These are phyloP conservation scores for Gasteruption jaculator DNA, from an alignment of 2,888 invertebrate species.

Conservation along the genomic window DNA sequence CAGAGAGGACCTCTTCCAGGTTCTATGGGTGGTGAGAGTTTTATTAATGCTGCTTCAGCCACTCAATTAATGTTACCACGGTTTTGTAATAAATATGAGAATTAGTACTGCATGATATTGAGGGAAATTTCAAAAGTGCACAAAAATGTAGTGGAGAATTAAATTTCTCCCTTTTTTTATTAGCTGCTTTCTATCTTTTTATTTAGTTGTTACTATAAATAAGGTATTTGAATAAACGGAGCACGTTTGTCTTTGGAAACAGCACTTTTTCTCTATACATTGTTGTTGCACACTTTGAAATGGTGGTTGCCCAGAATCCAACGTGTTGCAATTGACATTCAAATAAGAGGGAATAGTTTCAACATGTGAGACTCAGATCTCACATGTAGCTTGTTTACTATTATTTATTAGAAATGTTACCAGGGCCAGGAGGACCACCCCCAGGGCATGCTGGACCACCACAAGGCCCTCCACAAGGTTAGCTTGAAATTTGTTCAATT, in stretches of 20 bases:
- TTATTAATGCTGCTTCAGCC: constrained; percentile 26
- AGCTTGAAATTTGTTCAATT: too few species aligned
- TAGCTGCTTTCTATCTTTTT: background rate
- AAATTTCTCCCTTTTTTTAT: background rate
- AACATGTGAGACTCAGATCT: too few species aligned
- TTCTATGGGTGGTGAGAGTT: constrained; percentile 46
- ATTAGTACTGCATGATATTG: constrained; percentile 31
- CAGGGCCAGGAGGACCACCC: constrained; percentile 53
- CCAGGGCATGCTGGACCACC: constrained; percentile 56
- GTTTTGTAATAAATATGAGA: constrained; percentile 14
- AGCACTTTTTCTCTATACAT: too few species aligned
- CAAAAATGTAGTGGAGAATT: background rate
- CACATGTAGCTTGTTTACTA: too few species aligned
- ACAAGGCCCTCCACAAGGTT: constrained; percentile 57
- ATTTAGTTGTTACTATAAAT: background rate
- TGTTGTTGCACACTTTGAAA: too few species aligned
- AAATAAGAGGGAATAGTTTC: too few species aligned
- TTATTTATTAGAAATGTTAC: constrained; percentile 38
- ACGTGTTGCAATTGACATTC: too few species aligned
- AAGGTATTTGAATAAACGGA: too few species aligned
- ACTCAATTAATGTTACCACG: background rate
- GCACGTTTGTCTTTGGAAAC: too few species aligned
- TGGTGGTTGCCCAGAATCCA: too few species aligned
- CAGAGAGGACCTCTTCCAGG: constrained; percentile 60
- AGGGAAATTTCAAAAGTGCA: constrained; percentile 28